Percentiles rank a stretch among this genome's conserved stretches.
Conservation (phyloP, 2,888 invertebrate genomes). For the Xestia ashworthii region DNA sequence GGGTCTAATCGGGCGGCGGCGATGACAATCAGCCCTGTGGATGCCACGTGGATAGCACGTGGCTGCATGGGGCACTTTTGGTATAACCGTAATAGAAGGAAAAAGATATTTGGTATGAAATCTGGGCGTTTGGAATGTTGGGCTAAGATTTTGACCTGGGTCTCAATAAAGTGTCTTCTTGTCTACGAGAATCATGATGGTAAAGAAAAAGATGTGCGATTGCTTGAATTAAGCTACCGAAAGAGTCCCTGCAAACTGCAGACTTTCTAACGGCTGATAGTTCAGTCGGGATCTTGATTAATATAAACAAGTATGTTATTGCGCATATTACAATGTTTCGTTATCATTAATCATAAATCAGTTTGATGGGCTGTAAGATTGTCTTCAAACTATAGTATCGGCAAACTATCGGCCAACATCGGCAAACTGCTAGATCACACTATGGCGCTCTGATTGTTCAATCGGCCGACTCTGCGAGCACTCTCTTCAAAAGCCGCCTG, state of each 20-base stretch:
- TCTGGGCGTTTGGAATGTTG: neutral
- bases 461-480: neutral
- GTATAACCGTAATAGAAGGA: slow-evolving; percentile 56
- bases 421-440: no score
- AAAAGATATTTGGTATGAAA: slow-evolving; percentile 1
- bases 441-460: neutral
- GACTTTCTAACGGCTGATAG: neutral
- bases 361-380: neutral
- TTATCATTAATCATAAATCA: neutral
- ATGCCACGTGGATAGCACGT: slow-evolving; percentile 76
- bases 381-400: neutral
- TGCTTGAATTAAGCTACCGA: neutral
- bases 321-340: neutral
- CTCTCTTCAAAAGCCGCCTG: neutral
- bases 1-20: slow-evolving; percentile 85
- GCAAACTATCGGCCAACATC: neutral
- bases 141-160: neutral
- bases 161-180: neutral
- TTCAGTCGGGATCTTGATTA: no score
- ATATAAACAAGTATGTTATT: no score
- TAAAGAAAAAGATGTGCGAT: neutral
- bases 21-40: slow-evolving; percentile 85
- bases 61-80: slow-evolving; percentile 62
- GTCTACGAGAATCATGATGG: neutral
- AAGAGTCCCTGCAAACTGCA: neutral